Percentiles rank a stretch among this genome's conserved stretches.
phyloP scores from a whole-genome alignment of 2,888 invertebrate species.

The Teinopalpus imperialis region DNA sequence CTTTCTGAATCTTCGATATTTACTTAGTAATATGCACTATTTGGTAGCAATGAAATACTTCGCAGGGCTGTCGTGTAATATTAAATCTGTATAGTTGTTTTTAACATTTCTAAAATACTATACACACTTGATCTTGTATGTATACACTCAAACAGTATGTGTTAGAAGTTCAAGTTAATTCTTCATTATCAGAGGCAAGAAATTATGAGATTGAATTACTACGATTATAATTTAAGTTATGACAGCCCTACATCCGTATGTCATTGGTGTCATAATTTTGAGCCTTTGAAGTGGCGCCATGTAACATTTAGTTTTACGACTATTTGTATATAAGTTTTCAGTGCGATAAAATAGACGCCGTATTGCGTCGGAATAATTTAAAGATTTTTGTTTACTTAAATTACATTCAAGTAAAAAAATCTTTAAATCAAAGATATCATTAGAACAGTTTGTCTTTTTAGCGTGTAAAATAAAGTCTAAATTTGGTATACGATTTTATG shows the following conservation, averaged over 20 bases:
- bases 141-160: too few species aligned
- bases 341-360: constrained; percentile 18
- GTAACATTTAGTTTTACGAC: constrained; percentile 6
- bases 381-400: not conserved
- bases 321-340: constrained; percentile 12
- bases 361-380: constrained; percentile 2
- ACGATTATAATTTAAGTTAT: not conserved
- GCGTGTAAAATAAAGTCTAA: constrained; percentile 10
- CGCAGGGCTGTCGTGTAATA: constrained; percentile 2
- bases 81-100: too few species aligned
- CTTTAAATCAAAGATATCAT: too few species aligned
- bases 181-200: too few species aligned
- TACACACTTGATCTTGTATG: too few species aligned
- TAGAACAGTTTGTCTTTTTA: constrained; percentile 18
- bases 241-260: constrained; percentile 11
- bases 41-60: constrained; percentile 7
- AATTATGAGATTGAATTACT: too few species aligned
- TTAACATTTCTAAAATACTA: too few species aligned
- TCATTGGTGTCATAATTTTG: not conserved
- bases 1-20: constrained; percentile 19
- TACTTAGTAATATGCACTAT: constrained; percentile 2
- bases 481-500: constrained; percentile 25
- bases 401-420: too few species aligned
- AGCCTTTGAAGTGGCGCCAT: constrained; percentile 10
- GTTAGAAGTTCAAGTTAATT: too few species aligned